Base-by-base conservation (phyloP, 2,888 invertebrate species). In the Drosophila formosana region DNA sequence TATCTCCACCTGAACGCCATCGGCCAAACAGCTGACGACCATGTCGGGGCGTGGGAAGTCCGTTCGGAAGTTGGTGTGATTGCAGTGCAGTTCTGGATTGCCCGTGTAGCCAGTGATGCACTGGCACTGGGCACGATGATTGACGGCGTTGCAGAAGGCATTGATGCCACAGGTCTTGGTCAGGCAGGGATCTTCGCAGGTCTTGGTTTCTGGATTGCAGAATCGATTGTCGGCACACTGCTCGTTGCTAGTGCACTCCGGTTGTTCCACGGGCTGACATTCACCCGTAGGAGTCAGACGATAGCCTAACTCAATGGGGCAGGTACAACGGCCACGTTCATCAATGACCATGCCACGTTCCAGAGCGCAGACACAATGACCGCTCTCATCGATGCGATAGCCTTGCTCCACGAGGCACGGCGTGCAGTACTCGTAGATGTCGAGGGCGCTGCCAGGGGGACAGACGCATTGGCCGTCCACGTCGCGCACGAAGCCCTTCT, bases 1-100 rank as follows among this genome's bases (percentile, higher is more conserved):
- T 50, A 97, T 95, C 88, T 96, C 95, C 0, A 98, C 97, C 91
- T 97, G 96, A 7, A 98, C 97, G 39, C 98, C 98, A 90, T 98
- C 98, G 11, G 98, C 97, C 75, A 98, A 93, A 92, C 98, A 98
- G 87, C 96, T 96, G 13, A 98, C 98, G 69, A 95, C 94, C 95
- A 97, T 96, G 66, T 96, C 96, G 5, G 97, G 97, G 80, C 94
- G 94, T 13, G 97, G 97, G 94, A 97, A 97, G 89, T 96, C 96
- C 0, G 96, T 97, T 45, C 96, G 94, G 94, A 94, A 84, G 92
- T 93, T 78, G 89, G 92, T 92, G 67, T 92, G 91, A 73, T 92
- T 95, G 93, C 97, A 97, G 79, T 94, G 93, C 23, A 94, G 93
- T 75, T 96, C 95, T 0, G 97, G 95, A 90, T 97, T 95, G 80